These are phyloP conservation scores for Aplidium turbinatum DNA, from an alignment of 23 tunicate genomes.

Conservation along the genomic window DNA sequence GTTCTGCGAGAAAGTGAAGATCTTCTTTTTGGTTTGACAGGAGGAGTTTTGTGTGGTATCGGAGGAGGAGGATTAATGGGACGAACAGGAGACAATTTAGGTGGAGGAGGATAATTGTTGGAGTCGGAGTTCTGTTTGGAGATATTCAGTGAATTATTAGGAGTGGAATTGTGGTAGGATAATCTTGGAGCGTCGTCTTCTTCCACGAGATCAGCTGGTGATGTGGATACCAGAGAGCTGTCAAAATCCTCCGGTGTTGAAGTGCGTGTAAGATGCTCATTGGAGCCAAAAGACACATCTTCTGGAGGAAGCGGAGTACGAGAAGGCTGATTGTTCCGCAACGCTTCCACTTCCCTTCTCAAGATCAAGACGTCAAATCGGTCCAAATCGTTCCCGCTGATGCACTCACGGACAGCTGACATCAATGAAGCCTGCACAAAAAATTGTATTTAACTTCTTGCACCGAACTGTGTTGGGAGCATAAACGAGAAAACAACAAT, in stretches of 20 bases:
- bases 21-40: conserved; percentile 35
- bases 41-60: conserved; percentile 20
- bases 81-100: conserved; percentile 32
- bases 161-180: conserved; percentile 21
- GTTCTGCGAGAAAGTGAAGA: background rate
- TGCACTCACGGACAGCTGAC: conserved; percentile 53
- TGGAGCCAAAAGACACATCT: background rate
- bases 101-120: background rate
- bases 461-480: too few relatives aligned
- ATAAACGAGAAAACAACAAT: too few relatives aligned
- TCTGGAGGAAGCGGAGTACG: background rate
- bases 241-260: conserved; percentile 12
- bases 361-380: conserved; percentile 67
- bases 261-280: background rate
- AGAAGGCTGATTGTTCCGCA: conserved; percentile 15
- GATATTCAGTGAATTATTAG: conserved; percentile 10
- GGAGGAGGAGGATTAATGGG: conserved; percentile 23
- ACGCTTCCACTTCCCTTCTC: conserved; percentile 56
- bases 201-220: background rate
- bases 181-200: background rate
- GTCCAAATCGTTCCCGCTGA: conserved; percentile 48
- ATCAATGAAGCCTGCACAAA: conserved; percentile 48
- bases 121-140: background rate
- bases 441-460: too few relatives aligned
- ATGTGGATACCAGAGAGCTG: too few relatives aligned